These are phyloP conservation scores for Chymomyza costata DNA, from an alignment of 1,140 invertebrate species.

Conservation along the genomic window DNA sequence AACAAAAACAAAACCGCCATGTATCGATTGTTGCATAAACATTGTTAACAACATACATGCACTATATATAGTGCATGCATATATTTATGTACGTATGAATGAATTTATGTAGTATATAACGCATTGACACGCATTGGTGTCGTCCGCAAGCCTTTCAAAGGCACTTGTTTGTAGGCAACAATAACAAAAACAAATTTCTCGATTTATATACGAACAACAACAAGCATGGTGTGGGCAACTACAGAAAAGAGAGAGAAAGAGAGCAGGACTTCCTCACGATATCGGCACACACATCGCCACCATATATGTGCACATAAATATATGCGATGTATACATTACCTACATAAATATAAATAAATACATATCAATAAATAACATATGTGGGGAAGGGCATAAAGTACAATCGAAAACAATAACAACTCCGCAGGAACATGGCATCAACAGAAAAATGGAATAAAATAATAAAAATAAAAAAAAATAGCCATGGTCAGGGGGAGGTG, in stretches of 20 bases:
- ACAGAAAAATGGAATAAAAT: conserved; percentile 9
- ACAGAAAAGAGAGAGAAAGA: conserved; percentile 1
- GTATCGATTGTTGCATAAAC: conserved; percentile 17
- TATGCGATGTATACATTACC: background rate
- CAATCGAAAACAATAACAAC: conserved; percentile 48
- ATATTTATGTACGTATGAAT: too few species aligned
- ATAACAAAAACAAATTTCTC: conserved; percentile 42
- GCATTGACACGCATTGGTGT: conserved; percentile 36
- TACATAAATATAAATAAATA: conserved; percentile 55
- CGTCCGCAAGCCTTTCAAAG: conserved; percentile 2
- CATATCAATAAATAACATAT: conserved; percentile 45
- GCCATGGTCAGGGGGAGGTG: conserved; percentile 4
- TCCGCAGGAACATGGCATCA: conserved; percentile 20
- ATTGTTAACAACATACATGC: too few species aligned
- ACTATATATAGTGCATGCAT: too few species aligned
- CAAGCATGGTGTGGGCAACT: too few species aligned
- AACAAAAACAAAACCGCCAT: background rate
- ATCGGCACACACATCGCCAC: background rate
- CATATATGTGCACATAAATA: background rate
- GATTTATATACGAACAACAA: conserved; percentile 50
- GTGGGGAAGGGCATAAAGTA: conserved; percentile 24
- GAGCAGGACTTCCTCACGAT: conserved; percentile 13
- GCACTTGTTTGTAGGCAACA: too few species aligned
- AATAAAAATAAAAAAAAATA: background rate
- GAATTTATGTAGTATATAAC: too few species aligned